A percentile compares a stretch with the other conserved stretches of the same genome.
These are phyloP conservation scores for Micromussa lordhowensis DNA, from an alignment of 92 coral and sea anemone genomes.

Conservation along the genomic window DNA sequence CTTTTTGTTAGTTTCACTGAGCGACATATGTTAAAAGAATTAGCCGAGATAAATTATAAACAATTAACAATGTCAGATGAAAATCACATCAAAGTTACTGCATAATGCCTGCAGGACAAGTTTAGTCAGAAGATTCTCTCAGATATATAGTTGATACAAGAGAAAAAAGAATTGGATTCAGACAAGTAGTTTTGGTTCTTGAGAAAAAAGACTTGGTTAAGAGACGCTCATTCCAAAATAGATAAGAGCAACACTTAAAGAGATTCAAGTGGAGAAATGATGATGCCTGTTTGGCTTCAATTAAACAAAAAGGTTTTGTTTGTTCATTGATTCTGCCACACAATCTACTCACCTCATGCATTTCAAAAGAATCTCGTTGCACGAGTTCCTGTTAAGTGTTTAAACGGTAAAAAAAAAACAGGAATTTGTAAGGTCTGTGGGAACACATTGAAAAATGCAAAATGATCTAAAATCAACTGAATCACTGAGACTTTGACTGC, in stretches of 20 bases:
- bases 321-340: not conserved
- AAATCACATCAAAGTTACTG: too few relatives aligned
- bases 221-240: not conserved
- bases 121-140: too few relatives aligned
- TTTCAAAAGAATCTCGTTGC: constrained; percentile 79
- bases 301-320: not conserved
- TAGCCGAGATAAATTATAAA: too few relatives aligned
- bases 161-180: too few relatives aligned
- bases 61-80: too few relatives aligned
- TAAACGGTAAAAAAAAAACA: constrained; percentile 13
- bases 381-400: constrained; percentile 71
- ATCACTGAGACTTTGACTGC: not conserved
- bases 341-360: constrained; percentile 83
- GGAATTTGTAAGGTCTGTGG: not conserved
- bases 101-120: too few relatives aligned
- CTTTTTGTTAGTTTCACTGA: too few relatives aligned
- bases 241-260: not conserved
- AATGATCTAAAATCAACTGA: not conserved
- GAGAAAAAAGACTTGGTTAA: too few relatives aligned
- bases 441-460: not conserved
- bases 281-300: not conserved
- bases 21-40: too few relatives aligned
- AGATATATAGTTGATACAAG: too few relatives aligned
- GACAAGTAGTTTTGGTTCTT: too few relatives aligned
- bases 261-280: not conserved